These are phyloP conservation scores for Neotoxoptera formosana DNA, from an alignment of 1,140 invertebrate species.

Conservation along the genomic window DNA sequence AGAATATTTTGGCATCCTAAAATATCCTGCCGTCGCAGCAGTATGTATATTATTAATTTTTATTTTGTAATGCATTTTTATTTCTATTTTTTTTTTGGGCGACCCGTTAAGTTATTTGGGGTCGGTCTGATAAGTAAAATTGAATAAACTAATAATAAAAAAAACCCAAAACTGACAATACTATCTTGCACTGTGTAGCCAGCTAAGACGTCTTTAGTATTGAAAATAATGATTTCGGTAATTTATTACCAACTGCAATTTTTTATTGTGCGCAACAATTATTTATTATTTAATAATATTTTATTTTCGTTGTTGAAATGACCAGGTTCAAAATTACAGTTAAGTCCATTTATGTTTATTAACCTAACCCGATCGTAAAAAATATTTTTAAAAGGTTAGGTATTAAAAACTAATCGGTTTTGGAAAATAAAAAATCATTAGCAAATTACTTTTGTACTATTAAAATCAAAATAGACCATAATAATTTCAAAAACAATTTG, in stretches of 20 bases:
- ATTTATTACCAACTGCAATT: not conserved
- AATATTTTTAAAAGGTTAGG: too few relatives aligned
- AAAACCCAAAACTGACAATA: not conserved
- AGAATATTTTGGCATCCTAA: not conserved
- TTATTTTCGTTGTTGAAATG: too few relatives aligned
- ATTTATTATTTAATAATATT: too few relatives aligned
- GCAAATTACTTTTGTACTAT: too few relatives aligned
- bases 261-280: too few relatives aligned
- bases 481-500: too few relatives aligned
- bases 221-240: not conserved
- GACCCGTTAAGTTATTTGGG: not conserved
- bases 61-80: not conserved
- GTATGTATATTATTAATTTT: constrained; percentile 4
- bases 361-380: too few relatives aligned
- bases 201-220: not conserved
- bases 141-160: not conserved
- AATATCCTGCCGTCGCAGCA: not conserved
- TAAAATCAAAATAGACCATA: too few relatives aligned
- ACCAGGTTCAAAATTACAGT: too few relatives aligned
- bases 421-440: too few relatives aligned
- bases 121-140: not conserved
- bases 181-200: not conserved
- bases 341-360: too few relatives aligned
- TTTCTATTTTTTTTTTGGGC: not conserved
- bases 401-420: too few relatives aligned